A percentile compares a stretch with the other conserved stretches of the same genome.
Conservation (phyloP, 2,888 invertebrate genomes). For the Doris montereyensis region DNA sequence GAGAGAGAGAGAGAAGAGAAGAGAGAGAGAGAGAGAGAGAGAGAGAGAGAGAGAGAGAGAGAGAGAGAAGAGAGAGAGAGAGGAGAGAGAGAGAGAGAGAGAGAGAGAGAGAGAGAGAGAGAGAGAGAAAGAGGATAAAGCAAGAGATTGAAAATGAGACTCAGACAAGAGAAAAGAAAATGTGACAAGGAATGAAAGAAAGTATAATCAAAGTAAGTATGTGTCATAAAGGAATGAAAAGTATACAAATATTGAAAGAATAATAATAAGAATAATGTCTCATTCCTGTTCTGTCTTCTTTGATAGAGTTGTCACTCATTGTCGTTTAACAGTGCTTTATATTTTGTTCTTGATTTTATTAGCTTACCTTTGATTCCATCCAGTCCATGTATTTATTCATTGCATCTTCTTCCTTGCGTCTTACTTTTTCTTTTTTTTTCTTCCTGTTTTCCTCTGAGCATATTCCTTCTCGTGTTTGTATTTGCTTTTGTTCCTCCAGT, state of each 20-base stretch:
- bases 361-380: constrained; percentile 46
- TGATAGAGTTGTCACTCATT: too few species aligned
- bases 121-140: background rate
- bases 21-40: background rate
- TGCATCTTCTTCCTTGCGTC: constrained; percentile 46
- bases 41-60: background rate
- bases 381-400: constrained; percentile 44
- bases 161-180: background rate
- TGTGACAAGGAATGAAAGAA: background rate
- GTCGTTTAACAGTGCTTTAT: too few species aligned
- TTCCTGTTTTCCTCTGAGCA: constrained; percentile 27
- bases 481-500: constrained; percentile 30
- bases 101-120: background rate
- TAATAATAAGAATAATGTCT: too few species aligned
- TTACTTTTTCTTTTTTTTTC: constrained; percentile 32
- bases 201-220: too few species aligned
- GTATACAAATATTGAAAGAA: too few species aligned
- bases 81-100: background rate
- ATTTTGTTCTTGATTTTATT: too few species aligned
- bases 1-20: background rate
- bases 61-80: background rate
- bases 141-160: background rate
- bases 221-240: too few species aligned
- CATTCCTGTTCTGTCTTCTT: too few species aligned
- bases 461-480: constrained; percentile 33